Percentiles rank a stretch among this genome's conserved stretches.
These are phyloP conservation scores for Rhinolophus sinicus DNA, from an alignment of 2,113 vertebrate species.

Conservation along the genomic window DNA sequence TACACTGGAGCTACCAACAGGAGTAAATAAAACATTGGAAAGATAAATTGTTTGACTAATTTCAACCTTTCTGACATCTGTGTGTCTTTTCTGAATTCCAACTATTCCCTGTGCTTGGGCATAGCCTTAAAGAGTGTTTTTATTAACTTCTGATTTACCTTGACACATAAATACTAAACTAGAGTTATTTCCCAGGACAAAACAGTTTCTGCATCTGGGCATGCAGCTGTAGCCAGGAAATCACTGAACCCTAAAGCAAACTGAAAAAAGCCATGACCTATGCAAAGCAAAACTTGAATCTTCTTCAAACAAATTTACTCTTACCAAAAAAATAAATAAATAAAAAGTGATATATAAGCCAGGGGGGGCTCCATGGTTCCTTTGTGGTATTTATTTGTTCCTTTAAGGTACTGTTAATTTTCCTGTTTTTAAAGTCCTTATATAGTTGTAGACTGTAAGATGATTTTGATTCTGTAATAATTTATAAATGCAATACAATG, in stretches of 20 bases:
- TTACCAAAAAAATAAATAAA: background rate
- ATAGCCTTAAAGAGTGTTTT: conserved; percentile 55
- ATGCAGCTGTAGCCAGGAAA: conserved; percentile 4
- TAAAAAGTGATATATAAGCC: background rate
- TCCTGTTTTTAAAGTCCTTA: conserved; percentile 40
- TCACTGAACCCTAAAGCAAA: conserved; percentile 46
- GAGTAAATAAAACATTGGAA: background rate
- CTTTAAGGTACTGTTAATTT: conserved; percentile 49
- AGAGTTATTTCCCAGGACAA: conserved; percentile 42
- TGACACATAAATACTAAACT: background rate
- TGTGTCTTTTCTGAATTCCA: background rate
- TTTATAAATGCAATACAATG: conserved; percentile 65
- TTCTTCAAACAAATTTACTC: conserved; percentile 1
- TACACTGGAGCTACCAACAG: background rate
- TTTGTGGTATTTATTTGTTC: conserved; percentile 20
- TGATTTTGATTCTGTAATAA: conserved; percentile 55
- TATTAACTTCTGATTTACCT: conserved; percentile 20
- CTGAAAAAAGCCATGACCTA: background rate
- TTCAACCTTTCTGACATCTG: background rate
- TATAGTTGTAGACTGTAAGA: conserved; percentile 5
- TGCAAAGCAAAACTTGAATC: background rate
- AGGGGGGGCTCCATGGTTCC: background rate
- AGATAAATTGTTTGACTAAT: background rate
- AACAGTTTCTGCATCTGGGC: background rate
- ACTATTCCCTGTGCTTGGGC: background rate